Evolutionary conservation across 2,113 vertebrate genomes (phyloP).

Genomic region (Pluvialis apricaria): DNA sequence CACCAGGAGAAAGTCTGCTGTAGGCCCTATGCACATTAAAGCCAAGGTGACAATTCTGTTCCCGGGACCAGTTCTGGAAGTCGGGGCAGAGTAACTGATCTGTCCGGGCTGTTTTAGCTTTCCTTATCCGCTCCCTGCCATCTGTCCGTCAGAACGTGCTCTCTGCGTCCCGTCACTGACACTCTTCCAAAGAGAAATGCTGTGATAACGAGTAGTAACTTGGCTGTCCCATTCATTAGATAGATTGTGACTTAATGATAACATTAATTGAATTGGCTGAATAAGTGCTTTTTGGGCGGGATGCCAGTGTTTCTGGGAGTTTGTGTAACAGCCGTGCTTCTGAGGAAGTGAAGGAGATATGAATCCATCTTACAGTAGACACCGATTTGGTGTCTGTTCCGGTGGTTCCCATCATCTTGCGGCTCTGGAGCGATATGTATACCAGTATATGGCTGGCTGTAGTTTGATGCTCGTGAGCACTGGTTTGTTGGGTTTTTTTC

Average conservation of each 20-base stretch:
- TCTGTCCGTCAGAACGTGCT: background rate
- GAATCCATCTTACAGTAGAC: background rate
- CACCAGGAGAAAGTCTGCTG: background rate
- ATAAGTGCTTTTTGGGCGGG: background rate
- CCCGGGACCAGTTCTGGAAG: background rate
- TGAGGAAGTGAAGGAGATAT: background rate
- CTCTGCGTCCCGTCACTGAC: background rate
- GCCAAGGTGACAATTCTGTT: background rate
- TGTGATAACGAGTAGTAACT: background rate
- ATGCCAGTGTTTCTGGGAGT: background rate
- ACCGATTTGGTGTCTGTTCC: background rate
- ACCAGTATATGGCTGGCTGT: accelerated
- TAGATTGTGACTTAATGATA: background rate
- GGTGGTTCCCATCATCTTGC: background rate
- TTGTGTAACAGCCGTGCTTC: background rate
- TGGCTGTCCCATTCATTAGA: background rate
- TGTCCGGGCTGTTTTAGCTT: background rate
- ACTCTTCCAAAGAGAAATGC: background rate
- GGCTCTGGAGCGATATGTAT: accelerated
- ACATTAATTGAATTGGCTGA: background rate
- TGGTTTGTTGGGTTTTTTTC: background rate
- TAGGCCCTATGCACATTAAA: background rate
- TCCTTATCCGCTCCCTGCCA: background rate
- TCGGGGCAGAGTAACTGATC: background rate
- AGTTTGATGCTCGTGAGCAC: accelerated